Percentiles rank a stretch among this genome's conserved stretches.
These are phyloP conservation scores for Tor tambroides DNA, from an alignment of 2,113 vertebrate genomes.

Conservation along the genomic window DNA sequence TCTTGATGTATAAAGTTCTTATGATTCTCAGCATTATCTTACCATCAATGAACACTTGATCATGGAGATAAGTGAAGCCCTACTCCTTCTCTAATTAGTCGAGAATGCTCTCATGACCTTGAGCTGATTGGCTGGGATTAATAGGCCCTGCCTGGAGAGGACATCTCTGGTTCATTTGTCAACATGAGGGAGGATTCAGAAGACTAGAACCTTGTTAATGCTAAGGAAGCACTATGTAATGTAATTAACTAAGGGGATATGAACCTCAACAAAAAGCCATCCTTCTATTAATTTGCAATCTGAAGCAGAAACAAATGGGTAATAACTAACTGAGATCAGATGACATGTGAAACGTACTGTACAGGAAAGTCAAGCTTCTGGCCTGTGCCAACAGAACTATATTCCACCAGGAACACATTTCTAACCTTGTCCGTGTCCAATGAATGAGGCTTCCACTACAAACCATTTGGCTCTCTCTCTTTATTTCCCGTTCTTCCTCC, in stretches of 20 bases:
- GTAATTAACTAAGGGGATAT: conserved; percentile 54
- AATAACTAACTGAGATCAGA: conserved; percentile 28
- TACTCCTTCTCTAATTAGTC: conserved; percentile 19
- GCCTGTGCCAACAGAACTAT: not conserved
- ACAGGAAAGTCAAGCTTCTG: conserved; percentile 21
- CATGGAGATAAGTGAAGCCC: not conserved
- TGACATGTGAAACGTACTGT: conserved; percentile 29
- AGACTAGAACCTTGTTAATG: conserved; percentile 38
- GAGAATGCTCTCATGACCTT: conserved; percentile 41
- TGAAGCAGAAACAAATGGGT: conserved; percentile 42
- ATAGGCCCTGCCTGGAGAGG: conserved; percentile 39
- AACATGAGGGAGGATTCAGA: not conserved
- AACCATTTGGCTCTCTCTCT: not conserved
- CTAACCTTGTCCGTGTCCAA: conserved; percentile 46
- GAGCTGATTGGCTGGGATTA: conserved; percentile 56
- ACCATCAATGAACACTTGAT: conserved; percentile 10
- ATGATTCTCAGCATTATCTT: not conserved
- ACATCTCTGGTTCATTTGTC: conserved; percentile 14
- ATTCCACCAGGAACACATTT: conserved; percentile 16
- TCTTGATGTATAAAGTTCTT: not conserved
- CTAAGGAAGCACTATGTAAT: conserved; percentile 26
- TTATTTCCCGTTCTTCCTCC: not conserved
- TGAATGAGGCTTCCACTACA: conserved; percentile 18
- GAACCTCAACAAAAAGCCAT: conserved; percentile 36
- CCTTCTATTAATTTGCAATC: conserved; percentile 51